Conservation (phyloP, 2,797 vertebrate genomes). For the Valencia hispanica region DNA sequence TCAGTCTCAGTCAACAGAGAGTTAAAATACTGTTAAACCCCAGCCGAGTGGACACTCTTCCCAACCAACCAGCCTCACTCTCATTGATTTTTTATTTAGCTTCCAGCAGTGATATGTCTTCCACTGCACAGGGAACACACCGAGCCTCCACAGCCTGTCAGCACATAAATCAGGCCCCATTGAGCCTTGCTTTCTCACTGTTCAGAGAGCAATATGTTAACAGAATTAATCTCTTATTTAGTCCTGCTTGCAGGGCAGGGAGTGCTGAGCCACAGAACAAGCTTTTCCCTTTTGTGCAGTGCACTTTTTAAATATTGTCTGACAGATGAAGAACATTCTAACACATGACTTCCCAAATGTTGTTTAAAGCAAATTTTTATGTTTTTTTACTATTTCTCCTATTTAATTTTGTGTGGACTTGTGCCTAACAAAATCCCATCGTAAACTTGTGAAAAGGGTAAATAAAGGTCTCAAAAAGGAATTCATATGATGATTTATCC, state of each 20-base stretch:
- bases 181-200: constrained; percentile 39
- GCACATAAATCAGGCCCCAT: constrained; percentile 74
- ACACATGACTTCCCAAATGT: not conserved
- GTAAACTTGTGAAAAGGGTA: too few relatives aligned
- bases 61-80: constrained; percentile 66
- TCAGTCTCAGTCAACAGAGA: constrained; percentile 70
- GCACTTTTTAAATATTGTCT: not conserved
- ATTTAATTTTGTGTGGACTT: not conserved
- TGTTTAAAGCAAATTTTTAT: not conserved
- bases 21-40: constrained; percentile 78
- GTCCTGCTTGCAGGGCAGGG: constrained; percentile 46
- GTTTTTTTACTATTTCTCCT: not conserved
- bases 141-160: constrained; percentile 63
- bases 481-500: too few relatives aligned
- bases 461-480: too few relatives aligned
- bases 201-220: constrained; percentile 52
- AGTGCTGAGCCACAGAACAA: constrained; percentile 36
- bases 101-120: constrained; percentile 76
- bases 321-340: not conserved
- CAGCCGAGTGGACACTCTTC: constrained; percentile 67
- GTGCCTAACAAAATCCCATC: too few relatives aligned
- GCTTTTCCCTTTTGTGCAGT: constrained; percentile 10
- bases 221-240: constrained; percentile 73
- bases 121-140: constrained; percentile 44
- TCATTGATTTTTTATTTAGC: constrained; percentile 80